phyloP scores from a whole-genome alignment of 2,113 vertebrate species.

The Clupea harengus region DNA sequence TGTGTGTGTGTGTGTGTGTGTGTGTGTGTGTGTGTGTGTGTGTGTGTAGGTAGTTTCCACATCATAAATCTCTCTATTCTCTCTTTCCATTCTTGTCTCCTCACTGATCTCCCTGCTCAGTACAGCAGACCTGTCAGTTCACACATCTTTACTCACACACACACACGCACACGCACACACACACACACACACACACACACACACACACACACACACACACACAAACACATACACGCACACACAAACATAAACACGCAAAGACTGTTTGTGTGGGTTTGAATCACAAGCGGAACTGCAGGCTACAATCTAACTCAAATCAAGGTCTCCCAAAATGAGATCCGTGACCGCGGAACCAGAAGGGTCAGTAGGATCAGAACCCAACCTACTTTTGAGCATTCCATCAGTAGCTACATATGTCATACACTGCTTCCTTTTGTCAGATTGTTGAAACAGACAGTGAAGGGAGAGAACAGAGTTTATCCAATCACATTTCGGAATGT shows the following conservation, averaged over 20 bases:
- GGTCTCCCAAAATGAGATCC: no score
- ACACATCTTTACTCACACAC: background rate
- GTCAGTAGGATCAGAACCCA: no score
- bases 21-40: background rate
- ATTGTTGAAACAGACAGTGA: no score
- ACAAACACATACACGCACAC: background rate
- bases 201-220: background rate
- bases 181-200: background rate
- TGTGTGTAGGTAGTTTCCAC: background rate
- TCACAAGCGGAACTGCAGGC: no score
- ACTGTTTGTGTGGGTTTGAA: no score
- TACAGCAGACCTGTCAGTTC: background rate
- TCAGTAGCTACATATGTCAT: no score
- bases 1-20: slow-evolving; percentile 3
- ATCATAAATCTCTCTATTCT: background rate
- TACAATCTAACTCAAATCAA: no score
- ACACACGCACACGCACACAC: background rate
- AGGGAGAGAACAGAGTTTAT: no score
- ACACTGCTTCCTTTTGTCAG: no score
- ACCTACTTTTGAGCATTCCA: no score
- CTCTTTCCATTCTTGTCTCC: background rate
- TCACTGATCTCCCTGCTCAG: background rate
- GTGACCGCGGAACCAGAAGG: no score
- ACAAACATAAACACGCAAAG: background rate
- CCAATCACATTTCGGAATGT: no score